Evolutionary conservation across 2,113 vertebrate species (phyloP), one percentile per base, ranked within the genome.

Genomic region (Tachycineta bicolor): DNA sequence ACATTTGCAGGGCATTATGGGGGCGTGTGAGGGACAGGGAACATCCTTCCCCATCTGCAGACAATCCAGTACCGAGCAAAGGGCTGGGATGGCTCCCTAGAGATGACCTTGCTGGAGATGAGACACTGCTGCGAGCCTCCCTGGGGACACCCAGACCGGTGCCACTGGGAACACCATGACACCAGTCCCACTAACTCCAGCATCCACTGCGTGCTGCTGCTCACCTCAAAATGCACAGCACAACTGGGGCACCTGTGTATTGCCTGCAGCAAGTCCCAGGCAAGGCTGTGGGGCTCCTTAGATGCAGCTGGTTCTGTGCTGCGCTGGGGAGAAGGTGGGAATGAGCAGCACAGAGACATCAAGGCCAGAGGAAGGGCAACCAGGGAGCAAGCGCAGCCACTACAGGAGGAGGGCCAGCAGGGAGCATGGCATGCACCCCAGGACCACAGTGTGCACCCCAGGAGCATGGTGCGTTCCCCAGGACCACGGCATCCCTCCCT

Each of bases 41-140:
- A 64, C 9, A 3, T 47, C 58, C 58, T 3, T 31, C 26, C 29
- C 49, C 25, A 52, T 3, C 19, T 1, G 0, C 64, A 33, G 62
- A 41, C 4, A 12, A 34, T 3, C 23, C 2, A 0, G 33, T 17
- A 28, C 22, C 0, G 1, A 59, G 33, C 41, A 50, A 44, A 39
- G 44, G 46, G 49, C 70, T 33, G 65, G 33, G 41, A 24, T 10
- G 50, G 50, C 20, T 88, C 55, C 56, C 9, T 3, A 29, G 46
- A 44, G 44, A 60, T 34, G 4, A 5, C 64, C 39, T 12, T 44
- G 31, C 39, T 23, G 47, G 33, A 55, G 43, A 11, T 6, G 11
- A 15, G 64, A 43, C 5, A 1, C 24, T 41, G 46, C 73, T 14
- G 56, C 52, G 29, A 79, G 39, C 18, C 37, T 19, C 9, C 13